Evolutionary conservation across 1,140 invertebrate species (phyloP).

Genomic region (Pseudomyrmex concolor): DNA sequence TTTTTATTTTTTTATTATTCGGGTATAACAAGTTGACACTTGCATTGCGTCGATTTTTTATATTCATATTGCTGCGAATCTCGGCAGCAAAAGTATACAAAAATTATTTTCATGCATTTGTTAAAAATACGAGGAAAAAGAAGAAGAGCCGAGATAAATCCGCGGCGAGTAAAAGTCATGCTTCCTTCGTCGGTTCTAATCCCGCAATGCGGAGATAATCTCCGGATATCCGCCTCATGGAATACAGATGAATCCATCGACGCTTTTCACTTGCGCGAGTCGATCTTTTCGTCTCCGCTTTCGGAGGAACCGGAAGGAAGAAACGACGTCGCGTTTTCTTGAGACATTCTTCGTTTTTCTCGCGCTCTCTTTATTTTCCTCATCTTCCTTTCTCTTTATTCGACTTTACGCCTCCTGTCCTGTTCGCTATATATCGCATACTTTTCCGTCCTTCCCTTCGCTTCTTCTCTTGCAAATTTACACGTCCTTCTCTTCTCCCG

Average conservation of each 20-base stretch:
- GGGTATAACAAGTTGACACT: not conserved
- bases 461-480: constrained; percentile 30
- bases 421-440: not conserved
- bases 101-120: constrained; percentile 43
- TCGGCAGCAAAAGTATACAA: not conserved
- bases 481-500: constrained; percentile 38
- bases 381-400: constrained; percentile 36
- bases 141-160: constrained; percentile 70
- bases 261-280: constrained; percentile 70
- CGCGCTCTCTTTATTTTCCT: constrained; percentile 13
- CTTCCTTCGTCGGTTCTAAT: constrained; percentile 45
- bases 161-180: constrained; percentile 67
- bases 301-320: not conserved
- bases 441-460: not conserved
- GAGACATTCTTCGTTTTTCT: constrained; percentile 33
- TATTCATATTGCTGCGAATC: not conserved
- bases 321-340: constrained; percentile 42
- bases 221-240: constrained; percentile 74
- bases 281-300: constrained; percentile 36
- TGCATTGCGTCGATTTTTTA: not conserved
- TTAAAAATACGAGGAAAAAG: constrained; percentile 44
- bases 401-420: constrained; percentile 33
- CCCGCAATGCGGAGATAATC: constrained; percentile 73
- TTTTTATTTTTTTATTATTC: not conserved
- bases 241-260: constrained; percentile 79